Percentiles rank a stretch among this genome's conserved stretches.
Conservation (phyloP, 1,140 invertebrate species). For the Pristionchus pacificus region DNA sequence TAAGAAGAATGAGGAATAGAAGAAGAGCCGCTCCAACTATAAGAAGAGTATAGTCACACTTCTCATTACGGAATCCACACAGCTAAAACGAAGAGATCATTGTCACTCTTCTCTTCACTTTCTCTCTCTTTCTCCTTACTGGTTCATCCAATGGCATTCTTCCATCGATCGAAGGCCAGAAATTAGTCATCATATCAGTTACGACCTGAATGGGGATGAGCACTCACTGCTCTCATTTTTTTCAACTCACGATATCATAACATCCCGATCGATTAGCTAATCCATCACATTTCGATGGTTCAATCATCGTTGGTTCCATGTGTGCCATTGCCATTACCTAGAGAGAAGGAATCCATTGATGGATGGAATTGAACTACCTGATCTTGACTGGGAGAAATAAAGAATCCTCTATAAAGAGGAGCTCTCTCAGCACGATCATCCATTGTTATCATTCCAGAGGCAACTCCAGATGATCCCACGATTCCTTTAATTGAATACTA, state of each 20-base stretch:
- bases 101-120: too few relatives aligned
- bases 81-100: constrained; percentile 9
- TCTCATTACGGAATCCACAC: constrained; percentile 48
- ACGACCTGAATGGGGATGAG: constrained; percentile 38
- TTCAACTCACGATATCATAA: constrained; percentile 46
- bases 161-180: constrained; percentile 51
- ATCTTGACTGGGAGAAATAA: constrained; percentile 50
- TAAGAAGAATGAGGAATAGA: constrained; percentile 43
- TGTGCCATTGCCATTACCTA: constrained; percentile 53
- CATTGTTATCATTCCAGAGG: constrained; percentile 47
- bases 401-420: constrained; percentile 51
- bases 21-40: constrained; percentile 41
- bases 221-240: too few relatives aligned
- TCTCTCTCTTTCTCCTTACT: too few relatives aligned
- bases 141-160: constrained; percentile 42
- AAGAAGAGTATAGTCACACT: constrained; percentile 51
- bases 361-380: constrained; percentile 31
- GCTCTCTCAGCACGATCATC: constrained; percentile 54
- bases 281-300: constrained; percentile 53
- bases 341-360: neutral
- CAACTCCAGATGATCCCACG: constrained; percentile 41
- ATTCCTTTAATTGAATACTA: constrained; percentile 24
- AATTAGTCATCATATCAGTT: constrained; percentile 53
- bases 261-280: constrained; percentile 49
- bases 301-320: constrained; percentile 40